Evolutionary conservation across 2,113 vertebrate species (phyloP), one percentile per base, ranked within the genome.

Genomic region (Paraplagusia blochii): DNA sequence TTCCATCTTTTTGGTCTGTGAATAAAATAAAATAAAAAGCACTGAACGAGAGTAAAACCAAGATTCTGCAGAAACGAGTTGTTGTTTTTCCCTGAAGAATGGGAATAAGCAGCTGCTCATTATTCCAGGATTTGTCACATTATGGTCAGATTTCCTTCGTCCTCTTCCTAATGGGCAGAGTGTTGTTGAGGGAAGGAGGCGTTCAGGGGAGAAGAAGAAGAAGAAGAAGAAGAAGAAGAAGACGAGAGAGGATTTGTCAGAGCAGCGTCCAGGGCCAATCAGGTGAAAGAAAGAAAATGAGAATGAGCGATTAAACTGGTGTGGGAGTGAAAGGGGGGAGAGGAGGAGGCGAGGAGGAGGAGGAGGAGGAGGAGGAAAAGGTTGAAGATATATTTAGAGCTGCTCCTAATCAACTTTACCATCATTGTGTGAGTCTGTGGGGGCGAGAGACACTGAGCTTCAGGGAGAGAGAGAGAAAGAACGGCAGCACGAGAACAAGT

Each of bases 321-420:
- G 69, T 66, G 68, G 80, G 83, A 81, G 74, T 75, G 70, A 11
- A 54, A n/a, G 47, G 8, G 46, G 22, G 44, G 34, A 14, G n/a
- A n/a, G 5, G 38, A 48, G 38, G 33, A 33, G 8, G 43, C 9
- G 43, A 44, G 55, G 50, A 4, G 58, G 55, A 60, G n/a, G 13
- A 18, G 11, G 50, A n/a, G 18, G 61, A 47, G 45, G 77, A 52
- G 53, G 67, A 11, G 74, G 72, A 80, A 65, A 69, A 74, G 79
- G 77, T 44, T 69, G 80, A 67, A 79, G 86, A 81, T 89, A 87
- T 82, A 89, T 89, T 86, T 89, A 87, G 82, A 89, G 85, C 81
- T 47, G 84, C 76, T 74, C 66, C 85, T 89, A 87, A 87, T 87
- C 87, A 89, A 89, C 84, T 87, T 85, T 77, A 85, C 74, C 77